A percentile compares a stretch with the other conserved stretches of the same genome.
phyloP scores from a whole-genome alignment of 2,797 vertebrate genomes.

The Myotis planiceps region DNA sequence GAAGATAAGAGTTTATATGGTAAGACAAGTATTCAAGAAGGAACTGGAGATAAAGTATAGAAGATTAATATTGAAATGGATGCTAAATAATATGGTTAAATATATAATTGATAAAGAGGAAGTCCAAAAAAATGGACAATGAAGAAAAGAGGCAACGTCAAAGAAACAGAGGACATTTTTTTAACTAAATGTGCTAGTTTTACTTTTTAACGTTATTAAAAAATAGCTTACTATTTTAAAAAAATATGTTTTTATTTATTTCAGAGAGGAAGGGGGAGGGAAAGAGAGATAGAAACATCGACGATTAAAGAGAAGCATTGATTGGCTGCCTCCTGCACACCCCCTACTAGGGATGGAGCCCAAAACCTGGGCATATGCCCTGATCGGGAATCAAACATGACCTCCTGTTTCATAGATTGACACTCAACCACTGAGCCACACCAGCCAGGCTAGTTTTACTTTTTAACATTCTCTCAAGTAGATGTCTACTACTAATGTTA shows the following conservation, averaged over 20 bases:
- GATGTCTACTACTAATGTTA: not conserved
- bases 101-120: not conserved
- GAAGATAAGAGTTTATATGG: not conserved
- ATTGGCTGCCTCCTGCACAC: too few species aligned
- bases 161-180: not conserved
- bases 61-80: not conserved
- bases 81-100: not conserved
- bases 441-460: not conserved
- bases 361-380: too few species aligned
- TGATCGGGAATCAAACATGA: too few species aligned
- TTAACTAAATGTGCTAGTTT: not conserved
- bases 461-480: not conserved
- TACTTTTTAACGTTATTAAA: not conserved
- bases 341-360: too few species aligned
- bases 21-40: slow-evolving; percentile 11
- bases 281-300: too few species aligned
- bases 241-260: too few species aligned
- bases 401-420: too few species aligned
- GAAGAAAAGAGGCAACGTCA: not conserved
- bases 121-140: not conserved
- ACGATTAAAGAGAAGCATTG: too few species aligned
- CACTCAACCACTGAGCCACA: too few species aligned
- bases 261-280: too few species aligned
- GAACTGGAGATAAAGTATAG: not conserved
- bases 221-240: too few species aligned